phyloP scores from a whole-genome alignment of 2,797 vertebrate species.

The Sebastiscus tertius region DNA sequence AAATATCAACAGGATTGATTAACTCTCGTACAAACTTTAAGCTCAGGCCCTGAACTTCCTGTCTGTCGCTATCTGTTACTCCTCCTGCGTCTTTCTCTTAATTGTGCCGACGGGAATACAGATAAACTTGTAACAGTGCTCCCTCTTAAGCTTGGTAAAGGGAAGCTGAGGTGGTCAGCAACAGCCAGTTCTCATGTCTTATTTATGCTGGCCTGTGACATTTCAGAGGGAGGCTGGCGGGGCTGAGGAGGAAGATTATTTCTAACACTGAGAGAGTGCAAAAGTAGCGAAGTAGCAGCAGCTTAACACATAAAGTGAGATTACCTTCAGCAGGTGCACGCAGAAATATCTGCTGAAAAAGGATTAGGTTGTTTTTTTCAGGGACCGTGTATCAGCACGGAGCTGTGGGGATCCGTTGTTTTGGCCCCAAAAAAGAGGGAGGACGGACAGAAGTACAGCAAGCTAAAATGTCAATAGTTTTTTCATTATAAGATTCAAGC shows the following conservation, averaged over 20 bases:
- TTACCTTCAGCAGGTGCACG: neutral
- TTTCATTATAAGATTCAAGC: constrained; percentile 50
- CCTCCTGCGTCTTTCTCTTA: neutral
- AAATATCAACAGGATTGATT: neutral
- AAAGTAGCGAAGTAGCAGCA: constrained; percentile 5
- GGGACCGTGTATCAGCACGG: neutral
- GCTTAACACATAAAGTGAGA: constrained; percentile 34
- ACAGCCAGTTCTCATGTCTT: constrained; percentile 65
- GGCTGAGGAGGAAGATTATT: constrained; percentile 38
- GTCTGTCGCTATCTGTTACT: neutral
- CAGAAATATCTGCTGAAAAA: constrained; percentile 13
- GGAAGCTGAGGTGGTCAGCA: constrained; percentile 47
- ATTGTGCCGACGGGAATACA: constrained; percentile 28
- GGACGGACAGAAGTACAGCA: neutral
- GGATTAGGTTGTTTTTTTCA: neutral
- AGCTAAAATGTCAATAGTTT: constrained; percentile 37
- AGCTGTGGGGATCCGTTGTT: neutral
- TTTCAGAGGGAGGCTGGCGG: constrained; percentile 51
- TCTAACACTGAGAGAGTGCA: constrained; percentile 21
- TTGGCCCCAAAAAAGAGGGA: neutral
- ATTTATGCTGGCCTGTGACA: constrained; percentile 74
- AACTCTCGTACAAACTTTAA: constrained; percentile 6
- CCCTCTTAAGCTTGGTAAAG: constrained; percentile 33
- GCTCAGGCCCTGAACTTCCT: neutral
- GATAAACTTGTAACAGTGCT: constrained; percentile 30